phyloP scores from a whole-genome alignment of 2,797 vertebrate genomes.

The Rhadinocentrus ornatus region DNA sequence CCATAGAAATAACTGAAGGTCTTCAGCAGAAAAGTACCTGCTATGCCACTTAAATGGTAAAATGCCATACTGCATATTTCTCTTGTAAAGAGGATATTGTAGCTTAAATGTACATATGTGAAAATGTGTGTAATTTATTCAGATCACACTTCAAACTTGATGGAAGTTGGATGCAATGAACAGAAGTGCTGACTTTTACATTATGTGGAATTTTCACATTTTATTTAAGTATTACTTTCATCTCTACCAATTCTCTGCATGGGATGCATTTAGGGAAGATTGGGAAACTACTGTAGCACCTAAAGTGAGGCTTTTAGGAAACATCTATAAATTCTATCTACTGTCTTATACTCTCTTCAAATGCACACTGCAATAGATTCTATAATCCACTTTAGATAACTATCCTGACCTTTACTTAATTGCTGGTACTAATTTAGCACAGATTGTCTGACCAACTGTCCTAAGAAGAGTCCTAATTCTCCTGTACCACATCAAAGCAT shows the following conservation, averaged over 20 bases:
- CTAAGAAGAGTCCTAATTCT: slow-evolving; percentile 2
- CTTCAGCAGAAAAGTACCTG: neutral
- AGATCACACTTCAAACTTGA: neutral
- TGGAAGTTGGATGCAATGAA: neutral
- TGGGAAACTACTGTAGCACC: neutral
- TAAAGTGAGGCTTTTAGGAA: neutral
- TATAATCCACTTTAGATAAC: neutral
- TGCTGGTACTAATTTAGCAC: neutral
- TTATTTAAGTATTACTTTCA: neutral
- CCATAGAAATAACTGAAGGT: neutral
- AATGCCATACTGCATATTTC: neutral
- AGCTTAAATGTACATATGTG: neutral
- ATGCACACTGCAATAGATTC: neutral
- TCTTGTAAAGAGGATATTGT: neutral
- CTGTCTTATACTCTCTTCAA: neutral
- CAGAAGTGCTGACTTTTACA: neutral
- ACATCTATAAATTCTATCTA: neutral
- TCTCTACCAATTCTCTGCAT: neutral
- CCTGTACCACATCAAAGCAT: slow-evolving; percentile 2
- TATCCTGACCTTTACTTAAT: neutral
- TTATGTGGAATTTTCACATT: neutral
- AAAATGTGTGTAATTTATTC: neutral
- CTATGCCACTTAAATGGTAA: neutral
- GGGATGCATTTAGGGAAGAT: neutral
- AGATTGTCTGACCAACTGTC: neutral